Base-by-base conservation (phyloP, 2,888 invertebrate species). In the Tillus elongatus region DNA sequence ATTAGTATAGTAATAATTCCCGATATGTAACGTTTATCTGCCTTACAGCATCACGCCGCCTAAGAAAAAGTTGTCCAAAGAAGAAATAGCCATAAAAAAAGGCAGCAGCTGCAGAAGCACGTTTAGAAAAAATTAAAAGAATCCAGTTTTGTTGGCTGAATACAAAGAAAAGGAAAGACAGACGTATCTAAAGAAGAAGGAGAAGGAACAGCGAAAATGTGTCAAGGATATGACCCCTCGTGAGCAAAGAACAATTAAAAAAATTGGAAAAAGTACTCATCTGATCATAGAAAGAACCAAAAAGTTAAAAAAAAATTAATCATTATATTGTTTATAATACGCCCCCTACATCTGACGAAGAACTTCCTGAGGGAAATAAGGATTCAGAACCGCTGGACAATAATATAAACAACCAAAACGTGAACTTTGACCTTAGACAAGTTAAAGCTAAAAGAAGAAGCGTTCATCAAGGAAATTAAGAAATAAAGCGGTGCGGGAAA, bases 121-220 rank as follows among this genome's bases (percentile, higher is more conserved):
- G 24, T n/a, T 19, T 19, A 19, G 24, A 6, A 8, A 19, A 9
- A 19, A 19, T 19, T 19, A 19, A 19, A 19, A 29, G 30, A 10
- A 29, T 10, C 30, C 30, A 9, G n/a, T 29, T 29, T 6, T 9
- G 11, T 29, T 29, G 11, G 30, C 30, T 6, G 30, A 29, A 29
- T 29, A 29, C 11, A 29, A 29, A 29, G 30, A 29, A 10, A 29
- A 29, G n/a, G 9, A 29, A 29, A 29, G 30, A 10, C 11, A 8
- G 30, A 8, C 4, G 11, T 19, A 19, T n/a, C n/a, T 19, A 19
- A 19, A 19, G n/a, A 19, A 19, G n/a, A 19, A 19, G 24, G 24
- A 19, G 24, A 19, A 19, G n/a, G 24, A 9, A 9, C 24, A 19
- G n/a, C 6, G 24, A 19, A 19, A 19, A 19, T 8, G n/a, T 19